Evolutionary conservation across 2,113 vertebrate genomes (phyloP).

Genomic region (Erinaceus europaeus): DNA sequence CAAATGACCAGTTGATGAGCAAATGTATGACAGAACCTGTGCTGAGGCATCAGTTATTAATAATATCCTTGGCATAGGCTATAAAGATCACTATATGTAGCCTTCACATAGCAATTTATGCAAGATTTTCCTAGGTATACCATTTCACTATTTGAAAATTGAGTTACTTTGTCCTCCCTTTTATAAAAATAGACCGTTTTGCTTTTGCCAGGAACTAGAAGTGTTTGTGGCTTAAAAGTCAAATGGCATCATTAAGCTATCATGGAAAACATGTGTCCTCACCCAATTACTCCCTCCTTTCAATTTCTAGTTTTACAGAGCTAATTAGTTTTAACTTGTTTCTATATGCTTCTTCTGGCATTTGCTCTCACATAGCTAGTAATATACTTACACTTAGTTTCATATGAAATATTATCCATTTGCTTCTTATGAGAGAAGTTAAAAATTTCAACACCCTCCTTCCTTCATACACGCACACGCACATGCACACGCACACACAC

Average conservation of each 20-base stretch:
- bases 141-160: background rate
- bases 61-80: too few species aligned
- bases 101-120: too few species aligned
- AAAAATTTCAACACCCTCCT: background rate
- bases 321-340: slow-evolving; percentile 22
- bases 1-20: too few species aligned
- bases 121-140: too few species aligned
- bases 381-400: background rate
- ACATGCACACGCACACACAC: too few species aligned
- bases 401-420: background rate
- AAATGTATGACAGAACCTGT: too few species aligned
- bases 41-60: too few species aligned
- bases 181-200: slow-evolving; percentile 6
- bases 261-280: background rate
- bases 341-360: background rate
- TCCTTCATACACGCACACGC: too few species aligned
- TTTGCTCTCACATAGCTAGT: background rate
- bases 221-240: background rate
- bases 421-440: background rate
- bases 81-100: too few species aligned
- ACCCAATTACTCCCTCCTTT: background rate
- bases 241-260: slow-evolving; percentile 15
- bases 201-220: background rate
- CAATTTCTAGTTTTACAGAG: background rate
- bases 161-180: background rate